Evolutionary conservation across 2,888 invertebrate species (phyloP).

Genomic region (Omphaloscelis lunosa): DNA sequence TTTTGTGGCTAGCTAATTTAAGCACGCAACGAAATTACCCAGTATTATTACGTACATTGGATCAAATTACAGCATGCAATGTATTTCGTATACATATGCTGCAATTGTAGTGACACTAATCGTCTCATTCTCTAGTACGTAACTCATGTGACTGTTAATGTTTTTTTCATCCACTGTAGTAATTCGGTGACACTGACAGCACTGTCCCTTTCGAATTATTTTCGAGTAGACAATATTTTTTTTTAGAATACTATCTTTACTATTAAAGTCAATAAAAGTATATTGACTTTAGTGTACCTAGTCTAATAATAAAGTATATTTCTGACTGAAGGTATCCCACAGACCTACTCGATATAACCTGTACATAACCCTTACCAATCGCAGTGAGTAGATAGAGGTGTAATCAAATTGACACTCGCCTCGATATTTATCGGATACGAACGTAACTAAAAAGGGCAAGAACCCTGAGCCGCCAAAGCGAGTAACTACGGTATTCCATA

Average conservation of each 20-base stretch:
- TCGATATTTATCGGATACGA: conserved; percentile 65
- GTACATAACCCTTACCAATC: conserved; percentile 23
- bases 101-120: conserved; percentile 84
- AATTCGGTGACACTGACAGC: conserved; percentile 18
- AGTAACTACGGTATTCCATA: conserved; percentile 77
- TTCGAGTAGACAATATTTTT: neutral
- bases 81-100: conserved; percentile 69
- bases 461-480: conserved; percentile 70
- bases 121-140: conserved; percentile 72
- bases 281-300: neutral
- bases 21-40: conserved; percentile 69
- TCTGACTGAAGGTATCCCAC: neutral
- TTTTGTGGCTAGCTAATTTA: conserved; percentile 76
- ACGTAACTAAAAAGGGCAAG: conserved; percentile 64
- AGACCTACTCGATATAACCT: conserved; percentile 8
- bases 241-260: neutral
- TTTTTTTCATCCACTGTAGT: conserved; percentile 68
- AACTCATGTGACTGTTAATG: conserved; percentile 76
- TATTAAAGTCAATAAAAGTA: neutral
- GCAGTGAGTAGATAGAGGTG: conserved; percentile 58
- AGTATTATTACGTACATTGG: conserved; percentile 56
- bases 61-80: conserved; percentile 76
- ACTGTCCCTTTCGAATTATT: conserved; percentile 69
- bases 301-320: neutral
- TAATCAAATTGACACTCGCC: conserved; percentile 62